These are phyloP conservation scores for Elanus axillaris DNA, from an alignment of 2,113 vertebrate species.

Conservation along the genomic window DNA sequence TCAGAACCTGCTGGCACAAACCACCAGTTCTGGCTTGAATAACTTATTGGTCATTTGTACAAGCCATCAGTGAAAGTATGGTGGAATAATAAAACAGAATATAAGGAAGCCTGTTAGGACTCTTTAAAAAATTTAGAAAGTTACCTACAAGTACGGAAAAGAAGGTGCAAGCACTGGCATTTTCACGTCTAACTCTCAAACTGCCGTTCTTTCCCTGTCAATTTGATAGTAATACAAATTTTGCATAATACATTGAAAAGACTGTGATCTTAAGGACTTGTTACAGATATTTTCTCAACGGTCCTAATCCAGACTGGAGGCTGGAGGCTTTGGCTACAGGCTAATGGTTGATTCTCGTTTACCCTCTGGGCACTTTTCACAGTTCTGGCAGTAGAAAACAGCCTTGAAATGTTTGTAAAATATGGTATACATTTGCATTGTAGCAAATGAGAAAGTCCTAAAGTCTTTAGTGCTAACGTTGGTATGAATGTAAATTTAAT, in stretches of 20 bases:
- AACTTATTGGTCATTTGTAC: neutral
- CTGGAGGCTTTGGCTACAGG: neutral
- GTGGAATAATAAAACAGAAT: neutral
- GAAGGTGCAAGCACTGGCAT: neutral
- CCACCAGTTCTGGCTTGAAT: neutral
- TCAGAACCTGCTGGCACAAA: neutral
- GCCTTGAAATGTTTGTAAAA: neutral
- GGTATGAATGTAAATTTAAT: conserved; percentile 22
- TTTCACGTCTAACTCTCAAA: neutral
- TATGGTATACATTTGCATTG: neutral
- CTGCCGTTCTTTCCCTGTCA: neutral
- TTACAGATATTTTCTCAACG: neutral
- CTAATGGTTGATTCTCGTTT: neutral
- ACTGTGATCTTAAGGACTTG: neutral
- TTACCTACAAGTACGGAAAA: neutral
- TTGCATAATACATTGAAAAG: neutral
- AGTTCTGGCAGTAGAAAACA: neutral
- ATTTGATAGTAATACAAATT: neutral
- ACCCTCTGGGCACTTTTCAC: conserved; percentile 9
- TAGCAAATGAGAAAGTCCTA: conserved; percentile 1
- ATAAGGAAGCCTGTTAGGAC: neutral
- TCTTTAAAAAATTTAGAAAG: neutral
- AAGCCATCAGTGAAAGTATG: neutral
- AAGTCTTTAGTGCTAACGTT: neutral
- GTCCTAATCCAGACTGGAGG: neutral